These are phyloP conservation scores for Coluber constrictor DNA, from an alignment of 2,797 vertebrate genomes.

Conservation along the genomic window DNA sequence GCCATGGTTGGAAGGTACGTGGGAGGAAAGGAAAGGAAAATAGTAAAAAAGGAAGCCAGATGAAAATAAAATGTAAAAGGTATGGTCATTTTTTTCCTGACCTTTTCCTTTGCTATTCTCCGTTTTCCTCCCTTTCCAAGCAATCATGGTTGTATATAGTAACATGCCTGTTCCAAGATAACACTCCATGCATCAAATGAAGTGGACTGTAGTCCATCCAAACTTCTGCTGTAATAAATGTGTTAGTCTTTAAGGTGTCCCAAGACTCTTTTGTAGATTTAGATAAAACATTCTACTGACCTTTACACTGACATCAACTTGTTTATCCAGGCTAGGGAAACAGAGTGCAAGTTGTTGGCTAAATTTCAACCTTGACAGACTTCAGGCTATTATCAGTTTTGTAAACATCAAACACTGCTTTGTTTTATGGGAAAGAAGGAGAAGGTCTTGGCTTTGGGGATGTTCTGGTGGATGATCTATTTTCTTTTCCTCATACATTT, in stretches of 20 bases:
- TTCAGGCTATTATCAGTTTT: constrained; percentile 42
- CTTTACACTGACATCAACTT: constrained; percentile 55
- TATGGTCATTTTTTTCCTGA: background rate
- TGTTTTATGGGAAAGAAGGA: constrained; percentile 49
- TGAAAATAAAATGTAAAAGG: background rate
- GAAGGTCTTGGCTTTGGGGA: constrained; percentile 29
- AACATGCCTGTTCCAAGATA: background rate
- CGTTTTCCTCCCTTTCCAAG: background rate
- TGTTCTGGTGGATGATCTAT: background rate
- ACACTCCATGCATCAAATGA: background rate
- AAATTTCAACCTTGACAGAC: constrained; percentile 46
- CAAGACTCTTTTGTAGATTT: background rate
- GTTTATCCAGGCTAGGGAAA: constrained; percentile 54
- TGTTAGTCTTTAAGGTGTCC: background rate
- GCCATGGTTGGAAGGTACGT: background rate
- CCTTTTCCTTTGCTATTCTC: background rate
- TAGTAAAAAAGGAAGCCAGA: background rate
- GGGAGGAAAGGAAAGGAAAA: background rate
- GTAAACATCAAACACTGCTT: constrained; percentile 42
- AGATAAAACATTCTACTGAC: constrained; percentile 53
- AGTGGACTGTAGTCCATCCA: background rate
- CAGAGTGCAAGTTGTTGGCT: constrained; percentile 38
- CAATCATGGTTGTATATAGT: background rate
- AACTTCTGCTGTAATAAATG: background rate
- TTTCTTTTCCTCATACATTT: constrained; percentile 23